Evolutionary conservation across 2,113 vertebrate genomes (phyloP), one percentile per base, ranked within the genome.

Genomic region (Hystrix cristata): DNA sequence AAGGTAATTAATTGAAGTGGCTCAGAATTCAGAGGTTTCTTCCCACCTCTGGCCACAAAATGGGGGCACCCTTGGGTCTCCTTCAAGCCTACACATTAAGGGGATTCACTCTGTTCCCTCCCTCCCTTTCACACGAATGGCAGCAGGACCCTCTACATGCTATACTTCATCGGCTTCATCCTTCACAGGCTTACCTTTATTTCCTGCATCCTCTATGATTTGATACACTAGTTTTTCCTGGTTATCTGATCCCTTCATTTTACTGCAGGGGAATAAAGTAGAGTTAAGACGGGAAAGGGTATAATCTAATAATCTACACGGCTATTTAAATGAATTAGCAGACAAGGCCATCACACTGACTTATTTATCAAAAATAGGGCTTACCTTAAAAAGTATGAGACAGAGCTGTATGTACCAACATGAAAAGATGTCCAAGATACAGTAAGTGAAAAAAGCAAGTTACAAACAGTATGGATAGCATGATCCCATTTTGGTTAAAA

Each of bases 191-290:
- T 79, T 34, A 79, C 99, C 99, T 99, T 99, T 99, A 98, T 99
- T 99, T 97, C 99, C 99, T 67, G 99, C 99, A 48, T 99, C 99
- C 97, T 99, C 99, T 96, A 99, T 99, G 97, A 99, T 99, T 98
- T 99, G 99, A 98, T 99, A 99, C 10, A 99, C 99, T 91, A 99
- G 98, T 87, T 99, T 99, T 98, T 99, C 99, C 98, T 99, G 99
- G 97, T 99, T 99, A 98, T 99, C 99, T 6, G 99, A 99, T 71
- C 99, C 99, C 96, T 99, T 99, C 99, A 99, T 99, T 98, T 99
- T 99, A 98, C 99, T 99, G 95, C 18, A 97, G 82, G 97, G 43
- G 78, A 98, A 97, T 96, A 98, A 96, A 97, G 12, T 8, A 97
- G 69, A 97, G 85, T 98, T 89, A 85, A 94, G 91, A 80, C 78